Percentiles rank a stretch among this genome's conserved stretches.
Evolutionary conservation across 2,113 vertebrate genomes (phyloP).

Genomic region (Butastur rufipennis): DNA sequence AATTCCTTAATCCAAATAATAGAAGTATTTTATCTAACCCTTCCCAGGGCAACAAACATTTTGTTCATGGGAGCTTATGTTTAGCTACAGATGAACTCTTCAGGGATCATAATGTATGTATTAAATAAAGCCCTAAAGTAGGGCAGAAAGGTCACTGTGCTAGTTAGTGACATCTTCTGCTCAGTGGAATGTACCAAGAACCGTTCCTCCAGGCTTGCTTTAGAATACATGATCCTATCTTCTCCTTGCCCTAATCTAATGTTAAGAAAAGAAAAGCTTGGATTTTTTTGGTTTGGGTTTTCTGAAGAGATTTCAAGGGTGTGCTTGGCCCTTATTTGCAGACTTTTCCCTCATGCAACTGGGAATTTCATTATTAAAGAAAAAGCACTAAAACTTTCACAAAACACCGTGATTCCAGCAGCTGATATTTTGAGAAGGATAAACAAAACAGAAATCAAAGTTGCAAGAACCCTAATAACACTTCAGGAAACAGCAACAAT

Average conservation of each 20-base stretch:
- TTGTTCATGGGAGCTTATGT: neutral
- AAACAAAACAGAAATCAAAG: slow-evolving; percentile 33
- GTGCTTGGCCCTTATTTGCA: neutral
- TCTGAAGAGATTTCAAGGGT: neutral
- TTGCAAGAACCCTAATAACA: neutral
- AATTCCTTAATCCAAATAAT: neutral
- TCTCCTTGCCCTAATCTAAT: neutral
- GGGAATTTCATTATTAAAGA: neutral
- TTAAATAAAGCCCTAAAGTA: neutral
- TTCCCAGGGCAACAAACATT: neutral
- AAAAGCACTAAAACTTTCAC: neutral
- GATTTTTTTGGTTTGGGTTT: neutral
- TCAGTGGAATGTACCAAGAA: neutral
- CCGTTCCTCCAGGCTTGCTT: neutral
- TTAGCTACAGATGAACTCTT: neutral
- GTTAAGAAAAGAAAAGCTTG: neutral
- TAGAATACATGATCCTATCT: neutral
- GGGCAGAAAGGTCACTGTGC: neutral
- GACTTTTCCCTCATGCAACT: neutral
- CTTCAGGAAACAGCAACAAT: slow-evolving; percentile 7
- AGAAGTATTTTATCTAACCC: neutral
- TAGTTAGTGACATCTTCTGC: neutral
- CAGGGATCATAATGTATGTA: neutral
- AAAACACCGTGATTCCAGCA: neutral
- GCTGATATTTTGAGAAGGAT: neutral